phyloP scores from a whole-genome alignment of 2,113 vertebrate species.

The Maccullochella peelii region DNA sequence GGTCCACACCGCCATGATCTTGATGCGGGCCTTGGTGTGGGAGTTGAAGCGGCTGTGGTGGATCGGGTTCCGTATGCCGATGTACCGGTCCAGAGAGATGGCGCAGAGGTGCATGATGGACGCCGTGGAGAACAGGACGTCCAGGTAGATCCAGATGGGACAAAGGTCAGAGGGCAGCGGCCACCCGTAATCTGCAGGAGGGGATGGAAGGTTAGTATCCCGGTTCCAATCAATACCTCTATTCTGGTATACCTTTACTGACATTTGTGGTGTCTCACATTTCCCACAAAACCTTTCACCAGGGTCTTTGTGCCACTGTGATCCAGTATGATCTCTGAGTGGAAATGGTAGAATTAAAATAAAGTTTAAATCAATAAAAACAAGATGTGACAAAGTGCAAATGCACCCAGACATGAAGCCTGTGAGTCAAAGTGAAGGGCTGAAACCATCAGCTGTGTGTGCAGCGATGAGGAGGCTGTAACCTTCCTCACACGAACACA shows the following conservation, averaged over 20 bases:
- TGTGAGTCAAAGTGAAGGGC: no score
- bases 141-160: constrained; percentile 96
- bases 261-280: neutral
- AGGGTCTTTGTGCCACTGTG: no score
- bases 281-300: neutral
- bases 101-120: constrained; percentile 99
- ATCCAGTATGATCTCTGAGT: no score
- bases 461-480: no score
- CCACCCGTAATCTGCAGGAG: constrained; percentile 89
- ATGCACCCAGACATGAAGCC: no score
- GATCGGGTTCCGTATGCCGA: constrained; percentile 95
- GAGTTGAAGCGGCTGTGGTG: constrained; percentile 97
- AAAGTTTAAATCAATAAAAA: no score
- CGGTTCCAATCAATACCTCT: neutral
- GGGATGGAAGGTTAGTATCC: neutral
- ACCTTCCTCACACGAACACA: no score
- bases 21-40: constrained; percentile 93
- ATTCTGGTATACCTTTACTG: neutral
- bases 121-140: constrained; percentile 96
- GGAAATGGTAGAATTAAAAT: no score
- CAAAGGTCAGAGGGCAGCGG: constrained; percentile 92
- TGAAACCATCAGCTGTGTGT: no score
- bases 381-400: no score
- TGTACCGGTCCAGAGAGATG: constrained; percentile 96
- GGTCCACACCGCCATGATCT: constrained; percentile 96